Conservation (phyloP, 2,888 invertebrate genomes). For the Thumatha senex region DNA sequence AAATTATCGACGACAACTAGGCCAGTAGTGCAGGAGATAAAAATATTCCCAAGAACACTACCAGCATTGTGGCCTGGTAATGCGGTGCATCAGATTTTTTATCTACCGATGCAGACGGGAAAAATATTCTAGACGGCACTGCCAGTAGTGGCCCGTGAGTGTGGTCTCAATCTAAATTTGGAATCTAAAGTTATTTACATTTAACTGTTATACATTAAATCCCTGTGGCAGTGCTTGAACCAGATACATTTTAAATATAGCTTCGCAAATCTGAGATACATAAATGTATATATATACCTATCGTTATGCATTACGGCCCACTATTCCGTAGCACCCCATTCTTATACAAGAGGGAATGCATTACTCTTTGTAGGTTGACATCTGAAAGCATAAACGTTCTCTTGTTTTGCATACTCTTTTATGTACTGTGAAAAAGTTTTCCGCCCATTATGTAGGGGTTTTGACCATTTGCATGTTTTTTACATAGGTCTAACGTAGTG, state of each 20-base stretch:
- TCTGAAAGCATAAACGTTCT: slow-evolving; percentile 45
- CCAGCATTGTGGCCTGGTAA: too few species aligned
- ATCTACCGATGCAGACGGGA: too few species aligned
- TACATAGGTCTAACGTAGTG: too few species aligned
- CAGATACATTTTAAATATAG: slow-evolving; percentile 31
- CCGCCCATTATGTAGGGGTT: slow-evolving; percentile 29
- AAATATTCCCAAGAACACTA: too few species aligned
- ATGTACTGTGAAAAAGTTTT: slow-evolving; percentile 33
- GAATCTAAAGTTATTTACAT: too few species aligned
- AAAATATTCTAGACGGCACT: too few species aligned
- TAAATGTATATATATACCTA: not conserved
- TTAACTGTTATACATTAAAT: not conserved
- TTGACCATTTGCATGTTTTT: slow-evolving; percentile 21
- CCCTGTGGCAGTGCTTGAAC: slow-evolving; percentile 24
- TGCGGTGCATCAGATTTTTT: too few species aligned
- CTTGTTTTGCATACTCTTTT: slow-evolving; percentile 47
- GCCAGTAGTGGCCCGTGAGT: too few species aligned
- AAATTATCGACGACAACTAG: too few species aligned
- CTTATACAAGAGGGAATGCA: slow-evolving; percentile 52
- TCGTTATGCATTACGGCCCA: slow-evolving; percentile 33
- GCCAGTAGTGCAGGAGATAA: too few species aligned
- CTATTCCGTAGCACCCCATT: slow-evolving; percentile 37
- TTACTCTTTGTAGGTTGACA: slow-evolving; percentile 57
- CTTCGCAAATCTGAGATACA: slow-evolving; percentile 20
- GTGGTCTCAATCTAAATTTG: too few species aligned